These are phyloP conservation scores for Ondatra zibethicus DNA, from an alignment of 2,113 vertebrate genomes.

Conservation along the genomic window DNA sequence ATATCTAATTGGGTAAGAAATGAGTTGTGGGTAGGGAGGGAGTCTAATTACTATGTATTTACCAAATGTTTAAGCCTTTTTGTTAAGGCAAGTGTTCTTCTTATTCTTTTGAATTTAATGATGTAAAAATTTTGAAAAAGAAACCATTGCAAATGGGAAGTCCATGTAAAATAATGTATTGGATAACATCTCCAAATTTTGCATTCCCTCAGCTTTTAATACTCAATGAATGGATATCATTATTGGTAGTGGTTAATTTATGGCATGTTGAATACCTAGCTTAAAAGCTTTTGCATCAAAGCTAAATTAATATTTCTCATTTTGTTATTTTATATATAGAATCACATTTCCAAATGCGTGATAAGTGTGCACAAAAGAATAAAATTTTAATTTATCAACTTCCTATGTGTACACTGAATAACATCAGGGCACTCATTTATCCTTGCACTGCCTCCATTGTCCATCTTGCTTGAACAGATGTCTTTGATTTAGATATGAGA, in stretches of 20 bases:
- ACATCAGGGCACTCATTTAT: background rate
- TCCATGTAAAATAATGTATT: background rate
- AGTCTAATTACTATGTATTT: background rate
- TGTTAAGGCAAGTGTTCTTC: background rate
- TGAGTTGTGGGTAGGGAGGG: background rate
- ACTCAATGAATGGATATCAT: background rate
- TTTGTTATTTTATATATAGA: constrained; percentile 22
- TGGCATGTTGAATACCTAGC: background rate
- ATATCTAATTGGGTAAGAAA: background rate
- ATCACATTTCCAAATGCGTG: background rate
- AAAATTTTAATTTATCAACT: background rate
- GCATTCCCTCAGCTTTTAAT: background rate
- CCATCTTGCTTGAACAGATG: background rate
- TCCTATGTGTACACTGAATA: background rate
- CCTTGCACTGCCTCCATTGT: background rate
- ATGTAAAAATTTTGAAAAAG: background rate
- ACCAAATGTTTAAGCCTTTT: background rate
- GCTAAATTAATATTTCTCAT: constrained; percentile 27
- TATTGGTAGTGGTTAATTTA: constrained; percentile 4
- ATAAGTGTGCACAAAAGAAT: background rate
- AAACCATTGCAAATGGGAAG: background rate
- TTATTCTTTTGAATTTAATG: background rate
- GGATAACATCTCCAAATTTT: background rate
- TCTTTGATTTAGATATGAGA: background rate
- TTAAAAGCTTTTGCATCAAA: background rate